Evolutionary conservation across 2,888 invertebrate species (phyloP).

Genomic region (Linyphia triangularis): DNA sequence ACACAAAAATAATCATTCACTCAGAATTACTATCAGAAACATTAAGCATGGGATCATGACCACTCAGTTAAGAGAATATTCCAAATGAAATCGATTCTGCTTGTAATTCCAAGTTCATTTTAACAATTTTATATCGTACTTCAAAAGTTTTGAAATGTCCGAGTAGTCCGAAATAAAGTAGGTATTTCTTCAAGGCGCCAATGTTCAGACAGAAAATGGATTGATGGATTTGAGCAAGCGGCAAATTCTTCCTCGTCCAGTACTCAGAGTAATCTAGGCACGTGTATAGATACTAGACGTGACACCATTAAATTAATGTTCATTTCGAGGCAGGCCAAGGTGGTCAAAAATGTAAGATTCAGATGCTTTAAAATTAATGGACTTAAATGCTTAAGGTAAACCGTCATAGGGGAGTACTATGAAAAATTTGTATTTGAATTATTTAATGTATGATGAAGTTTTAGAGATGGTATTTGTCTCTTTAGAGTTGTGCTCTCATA

Average conservation of each 20-base stretch:
- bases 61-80: too few species aligned
- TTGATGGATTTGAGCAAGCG: background rate
- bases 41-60: too few species aligned
- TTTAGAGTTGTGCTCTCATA: too few species aligned
- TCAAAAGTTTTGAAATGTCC: background rate
- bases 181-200: background rate
- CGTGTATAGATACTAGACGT: slow-evolving; percentile 15
- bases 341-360: too few species aligned
- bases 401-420: too few species aligned
- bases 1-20: too few species aligned
- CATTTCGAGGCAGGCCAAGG: background rate
- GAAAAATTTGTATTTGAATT: too few species aligned
- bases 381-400: background rate
- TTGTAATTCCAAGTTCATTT: too few species aligned
- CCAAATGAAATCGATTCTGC: too few species aligned
- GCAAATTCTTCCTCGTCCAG: slow-evolving; percentile 13
- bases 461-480: too few species aligned
- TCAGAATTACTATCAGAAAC: too few species aligned
- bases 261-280: background rate
- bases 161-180: background rate
- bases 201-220: background rate
- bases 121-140: background rate
- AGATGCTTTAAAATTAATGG: background rate
- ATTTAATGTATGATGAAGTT: too few species aligned
- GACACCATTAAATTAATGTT: slow-evolving; percentile 21